Percentiles rank a stretch among this genome's conserved stretches.
These are phyloP conservation scores for Spilarctia lutea DNA, from an alignment of 2,888 invertebrate species.

Conservation along the genomic window DNA sequence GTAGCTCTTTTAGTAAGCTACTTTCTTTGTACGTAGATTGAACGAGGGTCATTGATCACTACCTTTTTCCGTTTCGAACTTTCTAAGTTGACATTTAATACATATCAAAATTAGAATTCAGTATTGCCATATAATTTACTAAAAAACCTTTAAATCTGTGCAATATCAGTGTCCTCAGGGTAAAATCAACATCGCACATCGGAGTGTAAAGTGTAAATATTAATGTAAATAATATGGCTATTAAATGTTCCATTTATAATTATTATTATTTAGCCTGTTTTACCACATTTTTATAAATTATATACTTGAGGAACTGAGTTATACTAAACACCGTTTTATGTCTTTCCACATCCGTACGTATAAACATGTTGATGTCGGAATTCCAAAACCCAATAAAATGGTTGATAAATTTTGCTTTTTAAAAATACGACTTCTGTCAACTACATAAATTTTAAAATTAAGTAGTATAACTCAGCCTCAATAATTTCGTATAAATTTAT, in stretches of 20 bases:
- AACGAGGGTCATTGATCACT: neutral
- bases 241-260: slow-evolving; percentile 53
- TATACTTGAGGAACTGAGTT: slow-evolving; percentile 36
- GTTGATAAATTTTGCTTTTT: neutral
- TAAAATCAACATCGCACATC: slow-evolving; percentile 30
- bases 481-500: slow-evolving; percentile 26
- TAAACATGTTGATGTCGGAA: neutral
- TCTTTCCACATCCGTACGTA: neutral
- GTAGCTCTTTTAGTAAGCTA: neutral
- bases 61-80: neutral
- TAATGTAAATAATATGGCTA: slow-evolving; percentile 76
- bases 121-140: slow-evolving; percentile 10
- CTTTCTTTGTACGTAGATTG: neutral
- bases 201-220: slow-evolving; percentile 38
- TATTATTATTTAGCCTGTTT: slow-evolving; percentile 41
- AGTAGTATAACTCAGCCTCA: slow-evolving; percentile 23
- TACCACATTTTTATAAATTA: slow-evolving; percentile 37
- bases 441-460: neutral
- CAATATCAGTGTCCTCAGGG: slow-evolving; percentile 18
- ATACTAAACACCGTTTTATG: slow-evolving; percentile 1
- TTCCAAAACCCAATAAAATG: neutral
- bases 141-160: slow-evolving; percentile 4
- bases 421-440: neutral
- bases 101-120: slow-evolving; percentile 1
- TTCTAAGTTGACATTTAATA: neutral